Conservation (phyloP, 2,888 invertebrate species). For the Parthenolecanium corni region DNA sequence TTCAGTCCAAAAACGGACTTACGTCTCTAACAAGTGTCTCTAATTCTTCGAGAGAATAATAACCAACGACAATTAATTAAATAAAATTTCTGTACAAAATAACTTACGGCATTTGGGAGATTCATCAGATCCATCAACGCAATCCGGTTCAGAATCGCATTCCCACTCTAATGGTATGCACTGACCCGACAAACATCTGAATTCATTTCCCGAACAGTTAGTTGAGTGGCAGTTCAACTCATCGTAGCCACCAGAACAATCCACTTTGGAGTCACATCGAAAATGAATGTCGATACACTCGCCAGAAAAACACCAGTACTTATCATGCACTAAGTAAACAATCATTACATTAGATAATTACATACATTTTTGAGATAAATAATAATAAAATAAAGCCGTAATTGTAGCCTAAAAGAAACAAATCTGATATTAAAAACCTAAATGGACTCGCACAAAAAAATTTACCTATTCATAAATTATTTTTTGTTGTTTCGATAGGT, state of each 20-base stretch:
- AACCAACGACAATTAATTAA: no score
- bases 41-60: no score
- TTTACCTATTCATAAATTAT: no score
- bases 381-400: conserved; percentile 35
- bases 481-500: no score
- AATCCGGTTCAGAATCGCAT: conserved; percentile 40
- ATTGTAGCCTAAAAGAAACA: no score
- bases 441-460: no score
- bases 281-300: conserved; percentile 49
- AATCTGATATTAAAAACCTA: no score
- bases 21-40: no score
- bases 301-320: conserved; percentile 54
- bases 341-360: background rate
- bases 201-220: conserved; percentile 28
- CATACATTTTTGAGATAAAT: background rate
- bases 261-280: conserved; percentile 49
- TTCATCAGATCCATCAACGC: conserved; percentile 38
- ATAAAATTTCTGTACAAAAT: no score
- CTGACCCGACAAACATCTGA: conserved; percentile 36
- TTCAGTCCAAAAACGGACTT: no score
- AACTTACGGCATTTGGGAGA: conserved; percentile 41
- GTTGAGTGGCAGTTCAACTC: conserved; percentile 35
- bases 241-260: conserved; percentile 48
- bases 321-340: conserved; percentile 26
- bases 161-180: conserved; percentile 40